Percentiles rank a stretch among this genome's conserved stretches.
phyloP scores from a whole-genome alignment of 2,113 vertebrate genomes.

The Chionodraco myersi region DNA sequence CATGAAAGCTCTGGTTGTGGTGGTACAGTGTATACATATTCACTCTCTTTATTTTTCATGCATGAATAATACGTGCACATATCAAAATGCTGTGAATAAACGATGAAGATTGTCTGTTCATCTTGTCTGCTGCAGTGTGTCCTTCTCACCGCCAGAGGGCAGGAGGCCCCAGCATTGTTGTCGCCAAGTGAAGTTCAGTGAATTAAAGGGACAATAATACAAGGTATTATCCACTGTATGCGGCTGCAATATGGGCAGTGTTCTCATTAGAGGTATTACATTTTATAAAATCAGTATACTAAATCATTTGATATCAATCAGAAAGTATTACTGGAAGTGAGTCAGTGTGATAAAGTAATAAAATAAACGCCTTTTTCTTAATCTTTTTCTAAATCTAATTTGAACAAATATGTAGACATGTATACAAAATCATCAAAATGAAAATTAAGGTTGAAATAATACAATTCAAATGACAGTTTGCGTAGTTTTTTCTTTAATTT shows the following conservation, averaged over 20 bases:
- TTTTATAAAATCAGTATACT: too few species aligned
- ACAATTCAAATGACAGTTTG: too few species aligned
- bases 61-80: slow-evolving; percentile 8
- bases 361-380: too few species aligned
- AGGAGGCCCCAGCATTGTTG: neutral
- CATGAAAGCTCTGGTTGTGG: neutral
- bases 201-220: too few species aligned
- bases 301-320: neutral
- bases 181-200: neutral
- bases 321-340: too few species aligned
- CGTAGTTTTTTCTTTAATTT: too few species aligned
- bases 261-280: neutral
- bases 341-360: too few species aligned
- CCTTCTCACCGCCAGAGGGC: slow-evolving; percentile 26
- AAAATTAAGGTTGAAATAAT: neutral
- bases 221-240: neutral
- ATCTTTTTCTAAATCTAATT: too few species aligned
- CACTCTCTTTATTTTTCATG: slow-evolving; percentile 11
- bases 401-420: too few species aligned
- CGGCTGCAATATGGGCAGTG: neutral
- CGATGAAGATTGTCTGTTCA: neutral
- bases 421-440: neutral
- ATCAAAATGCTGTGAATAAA: slow-evolving; percentile 28
- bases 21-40: neutral
- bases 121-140: slow-evolving; percentile 16